phyloP scores from a whole-genome alignment of 1,140 invertebrate genomes.

The Anadara kagoshimensis region DNA sequence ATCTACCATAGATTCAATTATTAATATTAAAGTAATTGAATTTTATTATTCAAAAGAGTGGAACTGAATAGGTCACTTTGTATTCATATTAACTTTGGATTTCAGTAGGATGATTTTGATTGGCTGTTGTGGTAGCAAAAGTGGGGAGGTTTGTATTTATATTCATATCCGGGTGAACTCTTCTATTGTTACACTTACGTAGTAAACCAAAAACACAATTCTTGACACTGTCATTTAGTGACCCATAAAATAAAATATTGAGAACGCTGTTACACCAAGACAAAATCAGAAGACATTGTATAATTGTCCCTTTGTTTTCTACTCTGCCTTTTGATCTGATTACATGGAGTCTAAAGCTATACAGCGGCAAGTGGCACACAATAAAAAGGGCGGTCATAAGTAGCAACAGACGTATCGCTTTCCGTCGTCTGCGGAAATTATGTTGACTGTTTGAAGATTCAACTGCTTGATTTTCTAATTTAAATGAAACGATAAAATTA shows the following conservation, averaged over 20 bases:
- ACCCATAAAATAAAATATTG: conserved; percentile 35
- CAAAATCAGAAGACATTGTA: conserved; percentile 16
- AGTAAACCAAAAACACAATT: not conserved
- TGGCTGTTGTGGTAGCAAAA: too few relatives aligned
- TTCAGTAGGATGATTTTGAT: too few relatives aligned
- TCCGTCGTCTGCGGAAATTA: not conserved
- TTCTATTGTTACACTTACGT: too few relatives aligned
- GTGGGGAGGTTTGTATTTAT: too few relatives aligned
- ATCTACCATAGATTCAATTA: too few relatives aligned
- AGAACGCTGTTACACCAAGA: conserved; percentile 26
- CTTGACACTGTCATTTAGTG: conserved; percentile 25
- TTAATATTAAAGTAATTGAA: too few relatives aligned
- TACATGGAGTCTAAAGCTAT: conserved; percentile 9
- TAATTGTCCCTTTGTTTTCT: not conserved
- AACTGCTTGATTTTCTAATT: conserved; percentile 7
- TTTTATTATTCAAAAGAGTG: too few relatives aligned
- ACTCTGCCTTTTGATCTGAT: conserved; percentile 5
- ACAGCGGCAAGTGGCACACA: conserved; percentile 26
- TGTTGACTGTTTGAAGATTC: not conserved
- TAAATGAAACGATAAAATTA: conserved; percentile 20
- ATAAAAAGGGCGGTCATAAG: conserved; percentile 31
- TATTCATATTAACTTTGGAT: too few relatives aligned
- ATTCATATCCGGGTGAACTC: too few relatives aligned
- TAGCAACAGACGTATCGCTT: conserved; percentile 17
- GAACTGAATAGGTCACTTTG: too few relatives aligned